phyloP scores from a whole-genome alignment of 2,888 invertebrate genomes.

The Ormyrus thymus region DNA sequence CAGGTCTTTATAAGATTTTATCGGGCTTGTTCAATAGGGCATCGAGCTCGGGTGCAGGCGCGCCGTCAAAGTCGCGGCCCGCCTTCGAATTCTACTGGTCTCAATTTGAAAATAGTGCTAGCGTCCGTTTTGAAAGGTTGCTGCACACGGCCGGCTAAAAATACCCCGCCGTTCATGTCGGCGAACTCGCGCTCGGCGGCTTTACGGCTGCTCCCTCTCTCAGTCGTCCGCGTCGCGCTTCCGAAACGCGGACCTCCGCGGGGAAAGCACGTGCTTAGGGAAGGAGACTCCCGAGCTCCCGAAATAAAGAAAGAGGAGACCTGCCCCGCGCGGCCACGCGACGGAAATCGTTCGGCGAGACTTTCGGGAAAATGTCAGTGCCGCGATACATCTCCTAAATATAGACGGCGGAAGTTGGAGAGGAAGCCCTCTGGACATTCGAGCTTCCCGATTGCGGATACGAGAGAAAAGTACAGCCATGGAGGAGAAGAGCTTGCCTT shows the following conservation, averaged over 20 bases:
- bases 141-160: conserved; percentile 45
- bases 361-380: not conserved
- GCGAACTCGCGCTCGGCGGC: conserved; percentile 22
- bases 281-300: not conserved
- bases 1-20: too few relatives aligned
- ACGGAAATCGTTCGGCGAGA: not conserved
- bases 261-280: not conserved
- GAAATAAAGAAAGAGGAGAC: too few relatives aligned
- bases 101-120: conserved; percentile 54
- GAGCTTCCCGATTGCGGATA: too few relatives aligned
- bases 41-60: too few relatives aligned
- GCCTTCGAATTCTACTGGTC: conserved; percentile 42
- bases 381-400: conserved; percentile 31
- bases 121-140: conserved; percentile 34
- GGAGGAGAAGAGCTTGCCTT: conserved; percentile 7
- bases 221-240: conserved; percentile 24
- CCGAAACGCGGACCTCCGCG: not conserved
- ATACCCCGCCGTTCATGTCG: conserved; percentile 25
- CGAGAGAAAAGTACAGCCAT: not conserved
- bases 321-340: too few relatives aligned
- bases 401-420: not conserved
- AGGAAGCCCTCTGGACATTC: not conserved
- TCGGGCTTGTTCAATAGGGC: too few relatives aligned
- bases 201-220: not conserved
- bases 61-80: not conserved